Evolutionary conservation across 2,888 invertebrate species (phyloP), one percentile per base, ranked within the genome.

Genomic region (Piscicola geometra): DNA sequence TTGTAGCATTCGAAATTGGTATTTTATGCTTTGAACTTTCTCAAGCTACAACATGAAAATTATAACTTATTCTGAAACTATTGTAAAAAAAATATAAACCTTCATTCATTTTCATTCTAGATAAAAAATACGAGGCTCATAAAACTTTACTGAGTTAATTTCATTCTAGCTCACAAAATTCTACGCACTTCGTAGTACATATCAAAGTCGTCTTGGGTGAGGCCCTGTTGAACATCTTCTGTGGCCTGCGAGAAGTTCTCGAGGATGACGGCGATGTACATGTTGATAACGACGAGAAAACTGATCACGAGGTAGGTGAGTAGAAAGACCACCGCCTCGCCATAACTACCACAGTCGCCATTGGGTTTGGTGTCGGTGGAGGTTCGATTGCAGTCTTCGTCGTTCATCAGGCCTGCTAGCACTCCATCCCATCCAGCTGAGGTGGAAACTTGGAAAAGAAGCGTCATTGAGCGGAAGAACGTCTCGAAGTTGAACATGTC

Each of bases 231-330:
- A 79, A 98, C 97, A 87, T 98, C 97, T 87, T 98, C 97, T 79
- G 96, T 97, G 80, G 97, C 98, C 82, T 94, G 94, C 81, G 94
- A 95, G 88, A 97, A 98, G 87, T 98, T 98, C 88, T 97, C 97
- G 88, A 98, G 90, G 87, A 98, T 98, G 87, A 98, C 97, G 85
- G 97, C 97, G 88, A 98, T 98, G 90, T 97, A 97, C 97, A 98
- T 97, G 90, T 98, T 98, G 88, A 97, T 96, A 83, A 97, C 94
- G 87, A 98, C 96, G 84, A 98, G 90, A 88, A 97, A 98, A 86
- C 94, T 95, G 87, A 98, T 95, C 85, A 98, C 94, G 86, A 98
- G 90, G 87, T 98, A 98, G 85, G 94, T 92, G 82, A 96, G 90
- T 83, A 98, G 89, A 88, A 92, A 98, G 79, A 94, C 91, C 84